A percentile compares a stretch with the other conserved stretches of the same genome.
Conservation (phyloP, 2,888 invertebrate species). For the Acanthopleura granulata region DNA sequence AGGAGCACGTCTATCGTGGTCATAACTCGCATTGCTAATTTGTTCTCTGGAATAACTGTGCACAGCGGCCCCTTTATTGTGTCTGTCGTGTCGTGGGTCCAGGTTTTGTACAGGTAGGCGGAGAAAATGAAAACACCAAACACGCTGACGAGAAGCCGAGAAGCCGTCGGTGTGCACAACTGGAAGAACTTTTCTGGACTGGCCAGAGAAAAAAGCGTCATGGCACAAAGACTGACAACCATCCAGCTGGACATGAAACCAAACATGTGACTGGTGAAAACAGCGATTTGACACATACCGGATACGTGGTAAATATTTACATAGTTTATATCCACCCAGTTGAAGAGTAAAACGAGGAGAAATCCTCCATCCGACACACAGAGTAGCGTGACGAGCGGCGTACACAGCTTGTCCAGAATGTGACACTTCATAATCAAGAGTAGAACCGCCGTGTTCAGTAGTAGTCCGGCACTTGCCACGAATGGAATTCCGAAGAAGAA, state of each 20-base stretch:
- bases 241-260: constrained; percentile 1
- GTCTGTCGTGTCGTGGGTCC: constrained; percentile 44
- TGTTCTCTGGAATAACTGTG: constrained; percentile 46
- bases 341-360: constrained; percentile 40
- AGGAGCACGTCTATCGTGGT: constrained; percentile 46
- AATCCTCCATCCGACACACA: constrained; percentile 45
- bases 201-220: not conserved
- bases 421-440: not conserved
- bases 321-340: constrained; percentile 37
- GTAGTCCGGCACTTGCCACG: not conserved
- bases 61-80: constrained; percentile 36
- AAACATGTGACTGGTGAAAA: constrained; percentile 14
- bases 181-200: not conserved
- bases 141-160: constrained; percentile 28
- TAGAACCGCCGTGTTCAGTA: not conserved
- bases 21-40: constrained; percentile 42
- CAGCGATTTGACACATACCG: not conserved
- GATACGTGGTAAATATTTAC: constrained; percentile 2
- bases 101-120: constrained; percentile 51
- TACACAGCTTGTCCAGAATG: not conserved
- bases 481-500: not conserved
- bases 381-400: constrained; percentile 14
- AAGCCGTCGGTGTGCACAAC: not conserved
- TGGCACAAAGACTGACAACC: not conserved
- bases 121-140: constrained; percentile 44